A percentile compares a stretch with the other conserved stretches of the same genome.
These are phyloP conservation scores for Graphium colonna DNA, from an alignment of 2,888 invertebrate genomes.

Conservation along the genomic window DNA sequence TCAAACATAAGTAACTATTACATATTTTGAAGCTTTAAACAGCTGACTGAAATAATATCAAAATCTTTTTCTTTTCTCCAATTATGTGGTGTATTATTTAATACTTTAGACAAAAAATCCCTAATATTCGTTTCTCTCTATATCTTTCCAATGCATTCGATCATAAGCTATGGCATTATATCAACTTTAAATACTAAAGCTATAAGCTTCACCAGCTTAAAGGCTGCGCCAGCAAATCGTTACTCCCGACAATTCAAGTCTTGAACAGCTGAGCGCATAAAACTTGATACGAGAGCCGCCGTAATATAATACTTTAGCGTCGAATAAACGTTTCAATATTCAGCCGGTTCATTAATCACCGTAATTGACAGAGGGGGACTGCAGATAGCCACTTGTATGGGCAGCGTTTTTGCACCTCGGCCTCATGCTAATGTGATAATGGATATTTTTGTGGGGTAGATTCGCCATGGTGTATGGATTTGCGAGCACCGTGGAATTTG, in stretches of 20 bases:
- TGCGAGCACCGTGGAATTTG: too few species aligned
- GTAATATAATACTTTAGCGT: conserved; percentile 69
- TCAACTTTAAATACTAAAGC: too few species aligned
- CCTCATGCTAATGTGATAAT: conserved; percentile 43
- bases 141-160: too few species aligned
- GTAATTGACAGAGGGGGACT: conserved; percentile 72
- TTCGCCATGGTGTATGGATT: neutral
- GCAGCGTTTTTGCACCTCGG: conserved; percentile 44
- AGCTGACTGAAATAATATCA: too few species aligned
- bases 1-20: too few species aligned
- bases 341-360: conserved; percentile 73
- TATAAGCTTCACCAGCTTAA: too few species aligned
- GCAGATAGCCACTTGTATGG: conserved; percentile 41
- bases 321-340: conserved; percentile 77
- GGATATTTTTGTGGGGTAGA: conserved; percentile 20
- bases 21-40: too few species aligned
- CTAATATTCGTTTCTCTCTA: too few species aligned
- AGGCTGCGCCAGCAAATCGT: neutral
- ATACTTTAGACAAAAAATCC: too few species aligned
- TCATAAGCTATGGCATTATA: too few species aligned
- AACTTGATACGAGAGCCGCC: conserved; percentile 51
- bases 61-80: too few species aligned
- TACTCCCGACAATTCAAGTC: neutral
- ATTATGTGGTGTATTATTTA: too few species aligned
- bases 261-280: conserved; percentile 35